Conservation (phyloP, 2,888 invertebrate species). For the Idaea dimidiata region DNA sequence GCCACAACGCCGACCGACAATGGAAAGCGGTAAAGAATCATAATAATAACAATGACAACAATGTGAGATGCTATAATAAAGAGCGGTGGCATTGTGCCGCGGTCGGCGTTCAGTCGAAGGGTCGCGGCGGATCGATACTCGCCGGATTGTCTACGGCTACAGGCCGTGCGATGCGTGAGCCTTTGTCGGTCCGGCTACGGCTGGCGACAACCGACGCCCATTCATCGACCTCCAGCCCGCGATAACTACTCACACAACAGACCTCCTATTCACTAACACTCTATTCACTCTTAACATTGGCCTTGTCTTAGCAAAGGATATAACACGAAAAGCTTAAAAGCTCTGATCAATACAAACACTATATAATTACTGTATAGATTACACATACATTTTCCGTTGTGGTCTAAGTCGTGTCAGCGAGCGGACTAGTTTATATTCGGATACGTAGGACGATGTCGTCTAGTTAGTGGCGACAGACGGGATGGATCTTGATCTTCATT, state of each 20-base stretch:
- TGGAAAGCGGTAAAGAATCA: constrained; percentile 82
- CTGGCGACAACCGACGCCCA: constrained; percentile 48
- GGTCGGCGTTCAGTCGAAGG: constrained; percentile 77
- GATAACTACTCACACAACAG: constrained; percentile 41
- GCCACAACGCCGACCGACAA: constrained; percentile 80
- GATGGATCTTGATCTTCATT: too few relatives aligned
- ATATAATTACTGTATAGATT: too few relatives aligned
- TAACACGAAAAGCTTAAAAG: constrained; percentile 6
- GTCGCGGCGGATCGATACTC: constrained; percentile 78
- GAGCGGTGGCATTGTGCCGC: constrained; percentile 79
- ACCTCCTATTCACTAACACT: constrained; percentile 12
- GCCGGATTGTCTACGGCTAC: constrained; percentile 71
- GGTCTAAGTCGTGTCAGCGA: too few relatives aligned
- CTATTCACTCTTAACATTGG: constrained; percentile 15
- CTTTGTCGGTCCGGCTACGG: constrained; percentile 54
- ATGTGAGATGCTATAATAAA: constrained; percentile 82
- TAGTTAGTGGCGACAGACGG: too few relatives aligned
- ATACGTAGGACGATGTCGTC: too few relatives aligned
- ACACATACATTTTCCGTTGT: too few relatives aligned
- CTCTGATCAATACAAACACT: background rate
- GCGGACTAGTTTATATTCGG: too few relatives aligned
- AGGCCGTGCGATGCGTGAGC: constrained; percentile 57
- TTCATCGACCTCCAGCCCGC: constrained; percentile 55
- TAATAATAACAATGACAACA: constrained; percentile 82
- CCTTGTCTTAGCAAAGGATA: constrained; percentile 10